Evolutionary conservation across 2,888 invertebrate species (phyloP).

Genomic region (Petrophora chlorosata): DNA sequence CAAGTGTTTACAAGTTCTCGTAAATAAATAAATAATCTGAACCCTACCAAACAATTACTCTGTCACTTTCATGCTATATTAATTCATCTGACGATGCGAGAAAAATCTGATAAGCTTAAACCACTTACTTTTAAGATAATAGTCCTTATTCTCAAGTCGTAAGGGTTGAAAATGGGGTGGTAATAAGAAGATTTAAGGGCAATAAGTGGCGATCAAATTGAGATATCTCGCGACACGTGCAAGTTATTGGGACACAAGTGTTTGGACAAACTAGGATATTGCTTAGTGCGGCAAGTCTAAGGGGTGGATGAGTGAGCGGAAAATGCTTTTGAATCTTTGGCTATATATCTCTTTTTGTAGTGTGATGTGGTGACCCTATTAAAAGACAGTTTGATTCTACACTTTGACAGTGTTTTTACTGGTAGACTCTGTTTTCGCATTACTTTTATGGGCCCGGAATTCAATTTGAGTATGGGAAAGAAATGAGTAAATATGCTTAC

Average conservation of each 20-base stretch:
- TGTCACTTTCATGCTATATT: slow-evolving; percentile 66
- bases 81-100: slow-evolving; percentile 59
- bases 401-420: too few species aligned
- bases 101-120: slow-evolving; percentile 50
- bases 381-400: too few species aligned
- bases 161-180: slow-evolving; percentile 31
- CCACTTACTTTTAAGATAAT: slow-evolving; percentile 12
- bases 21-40: slow-evolving; percentile 43
- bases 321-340: too few species aligned
- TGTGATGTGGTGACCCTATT: too few species aligned
- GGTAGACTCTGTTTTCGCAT: too few species aligned
- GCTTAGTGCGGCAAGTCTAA: slow-evolving; percentile 69
- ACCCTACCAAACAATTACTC: slow-evolving; percentile 45
- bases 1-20: slow-evolving; percentile 2
- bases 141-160: slow-evolving; percentile 20
- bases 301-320: slow-evolving; percentile 20
- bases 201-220: slow-evolving; percentile 74
- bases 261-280: slow-evolving; percentile 78
- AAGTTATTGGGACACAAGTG: slow-evolving; percentile 78
- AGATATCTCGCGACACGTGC: slow-evolving; percentile 78
- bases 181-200: slow-evolving; percentile 46
- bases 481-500: too few species aligned
- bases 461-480: too few species aligned
- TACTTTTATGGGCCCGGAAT: too few species aligned
- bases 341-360: too few species aligned